Evolutionary conservation across 2,113 vertebrate species (phyloP).

Genomic region (Heterochromis multidens): DNA sequence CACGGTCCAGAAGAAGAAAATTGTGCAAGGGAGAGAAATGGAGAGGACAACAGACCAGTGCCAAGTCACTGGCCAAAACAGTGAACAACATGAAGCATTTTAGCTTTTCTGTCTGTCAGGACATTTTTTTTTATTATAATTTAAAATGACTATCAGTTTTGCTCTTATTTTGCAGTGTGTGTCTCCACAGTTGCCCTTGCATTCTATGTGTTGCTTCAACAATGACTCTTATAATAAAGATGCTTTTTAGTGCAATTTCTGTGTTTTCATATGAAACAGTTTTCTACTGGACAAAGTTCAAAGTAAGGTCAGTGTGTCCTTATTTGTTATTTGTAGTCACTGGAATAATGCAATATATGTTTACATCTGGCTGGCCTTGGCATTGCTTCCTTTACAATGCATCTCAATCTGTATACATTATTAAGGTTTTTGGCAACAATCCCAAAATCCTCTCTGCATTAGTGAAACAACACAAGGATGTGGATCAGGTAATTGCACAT

Average conservation of each 20-base stretch:
- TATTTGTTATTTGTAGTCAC: background rate
- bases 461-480: conserved; percentile 43
- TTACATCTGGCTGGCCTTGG: background rate
- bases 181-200: background rate
- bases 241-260: background rate
- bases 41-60: background rate
- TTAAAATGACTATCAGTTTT: background rate
- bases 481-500: conserved; percentile 17
- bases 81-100: background rate
- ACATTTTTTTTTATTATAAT: background rate
- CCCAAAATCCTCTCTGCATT: background rate
- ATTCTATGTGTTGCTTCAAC: background rate
- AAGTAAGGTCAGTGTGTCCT: background rate
- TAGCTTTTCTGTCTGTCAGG: background rate
- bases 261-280: background rate
- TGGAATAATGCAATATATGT: background rate
- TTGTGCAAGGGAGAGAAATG: background rate
- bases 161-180: background rate
- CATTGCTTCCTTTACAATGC: background rate
- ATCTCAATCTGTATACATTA: background rate
- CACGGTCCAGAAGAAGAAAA: conserved; percentile 74
- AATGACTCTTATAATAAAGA: background rate
- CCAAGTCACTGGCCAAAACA: conserved; percentile 22
- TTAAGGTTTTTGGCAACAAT: conserved; percentile 15
- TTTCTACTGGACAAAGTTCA: background rate